Evolutionary conservation across 2,113 vertebrate genomes (phyloP).

Genomic region (Zosterops lateralis): DNA sequence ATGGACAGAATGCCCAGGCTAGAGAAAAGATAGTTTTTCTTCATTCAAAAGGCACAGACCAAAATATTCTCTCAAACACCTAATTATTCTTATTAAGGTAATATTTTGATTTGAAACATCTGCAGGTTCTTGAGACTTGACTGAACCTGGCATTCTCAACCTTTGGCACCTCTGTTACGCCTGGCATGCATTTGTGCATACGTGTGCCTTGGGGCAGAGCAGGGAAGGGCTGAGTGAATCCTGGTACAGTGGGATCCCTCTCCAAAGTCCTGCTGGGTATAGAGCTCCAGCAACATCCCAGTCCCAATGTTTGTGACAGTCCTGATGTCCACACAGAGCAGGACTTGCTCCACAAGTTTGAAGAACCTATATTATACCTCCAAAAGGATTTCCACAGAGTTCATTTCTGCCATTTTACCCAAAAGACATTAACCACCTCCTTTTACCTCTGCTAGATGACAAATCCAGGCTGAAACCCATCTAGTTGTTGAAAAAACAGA

Average conservation of each 20-base stretch:
- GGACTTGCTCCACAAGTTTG: neutral
- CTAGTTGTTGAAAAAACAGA: neutral
- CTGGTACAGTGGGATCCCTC: neutral
- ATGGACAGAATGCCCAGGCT: neutral
- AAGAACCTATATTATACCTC: neutral
- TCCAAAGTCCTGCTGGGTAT: neutral
- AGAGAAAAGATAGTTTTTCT: slow-evolving; percentile 41
- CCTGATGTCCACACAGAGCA: neutral
- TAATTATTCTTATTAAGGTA: slow-evolving; percentile 75
- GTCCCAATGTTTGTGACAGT: neutral
- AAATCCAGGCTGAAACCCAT: neutral
- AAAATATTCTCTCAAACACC: slow-evolving; percentile 60
- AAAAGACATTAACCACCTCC: neutral
- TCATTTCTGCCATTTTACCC: neutral
- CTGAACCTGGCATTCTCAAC: slow-evolving; percentile 66
- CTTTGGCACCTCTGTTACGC: slow-evolving; percentile 68
- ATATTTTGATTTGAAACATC: slow-evolving; percentile 75
- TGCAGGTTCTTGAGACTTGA: slow-evolving; percentile 71
- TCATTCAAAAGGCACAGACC: slow-evolving; percentile 29
- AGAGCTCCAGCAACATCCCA: neutral
- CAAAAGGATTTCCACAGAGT: neutral
- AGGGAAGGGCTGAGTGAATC: neutral
- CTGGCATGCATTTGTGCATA: neutral
- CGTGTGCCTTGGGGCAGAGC: neutral
- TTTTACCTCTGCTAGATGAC: neutral